Evolutionary conservation across 2,797 vertebrate genomes (phyloP), one percentile per base, ranked within the genome.

Genomic region (Limosa lapponica): DNA sequence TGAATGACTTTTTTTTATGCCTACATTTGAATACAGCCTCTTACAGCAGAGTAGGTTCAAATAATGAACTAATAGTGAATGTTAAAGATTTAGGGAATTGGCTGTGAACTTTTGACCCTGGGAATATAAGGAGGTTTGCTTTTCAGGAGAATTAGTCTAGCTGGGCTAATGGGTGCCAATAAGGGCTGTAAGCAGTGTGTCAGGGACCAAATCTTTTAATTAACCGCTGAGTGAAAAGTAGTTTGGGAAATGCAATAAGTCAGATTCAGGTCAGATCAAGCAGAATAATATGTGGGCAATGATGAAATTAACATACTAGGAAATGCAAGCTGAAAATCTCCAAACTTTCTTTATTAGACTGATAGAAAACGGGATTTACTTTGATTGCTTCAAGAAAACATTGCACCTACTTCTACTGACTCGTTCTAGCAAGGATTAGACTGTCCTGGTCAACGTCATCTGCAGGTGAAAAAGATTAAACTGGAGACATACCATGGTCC

Each of bases 241-340:
- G 87, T 92, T 95, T 95, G 94, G 92, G 87, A 97, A 97, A 97
- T 95, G 90, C 54, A 94, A 6, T 91, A 84, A 93, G 83, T 97
- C 95, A 97, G 97, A 97, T 97, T 97, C 96, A 94, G 97, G 97
- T 97, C 97, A 97, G 96, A 97, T 97, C 97, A 97, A 97, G 96
- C 96, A 97, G 95, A 97, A 97, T 97, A 97, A 97, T 96, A 97
- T 94, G 97, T 93, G 87, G 83, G 96, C 94, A 95, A 69, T 59
- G 91, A 95, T 94, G 94, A 96, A 97, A 97, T 97, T 97, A 97
- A 93, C 97, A 97, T 97, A 90, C 66, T 86, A 84, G 93, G 93
- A 95, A 97, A 97, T 93, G 81, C 89, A 95, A 96, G 88, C 93
- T 95, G 96, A 96, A 96, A 96, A 88, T 93, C 93, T 87, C 81